Evolutionary conservation across 2,113 vertebrate species (phyloP).

Genomic region (Cathartes aura): DNA sequence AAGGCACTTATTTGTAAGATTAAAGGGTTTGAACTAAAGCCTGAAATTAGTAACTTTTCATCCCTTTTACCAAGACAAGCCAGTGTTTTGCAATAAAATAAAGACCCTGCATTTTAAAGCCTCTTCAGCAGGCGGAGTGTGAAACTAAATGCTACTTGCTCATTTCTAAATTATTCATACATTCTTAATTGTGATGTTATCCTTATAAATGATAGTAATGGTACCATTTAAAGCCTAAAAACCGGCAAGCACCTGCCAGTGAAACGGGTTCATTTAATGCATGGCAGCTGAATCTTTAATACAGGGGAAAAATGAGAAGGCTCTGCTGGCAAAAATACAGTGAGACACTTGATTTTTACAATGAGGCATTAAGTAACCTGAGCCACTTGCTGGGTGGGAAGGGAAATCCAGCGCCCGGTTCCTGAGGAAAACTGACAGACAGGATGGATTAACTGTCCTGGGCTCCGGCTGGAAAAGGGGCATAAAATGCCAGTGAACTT

Average conservation of each 20-base stretch:
- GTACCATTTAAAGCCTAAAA: constrained; percentile 52
- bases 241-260: constrained; percentile 36
- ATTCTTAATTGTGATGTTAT: constrained; percentile 64
- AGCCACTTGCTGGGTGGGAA: background rate
- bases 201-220: constrained; percentile 63
- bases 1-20: constrained; percentile 47
- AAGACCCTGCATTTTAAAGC: constrained; percentile 19
- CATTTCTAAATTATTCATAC: constrained; percentile 56
- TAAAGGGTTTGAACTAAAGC: constrained; percentile 71
- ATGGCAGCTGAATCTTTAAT: background rate
- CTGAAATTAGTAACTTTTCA: constrained; percentile 71
- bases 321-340: background rate
- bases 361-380: background rate
- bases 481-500: background rate
- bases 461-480: background rate
- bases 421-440: background rate
- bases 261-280: background rate
- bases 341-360: background rate
- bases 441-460: background rate
- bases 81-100: constrained; percentile 63
- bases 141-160: constrained; percentile 33
- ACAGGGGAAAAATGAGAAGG: background rate
- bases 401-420: constrained; percentile 5
- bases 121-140: background rate
- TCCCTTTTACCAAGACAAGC: constrained; percentile 9